A percentile compares a stretch with the other conserved stretches of the same genome.
Conservation (phyloP, 2,113 vertebrate species). For the Loxodonta africana region DNA sequence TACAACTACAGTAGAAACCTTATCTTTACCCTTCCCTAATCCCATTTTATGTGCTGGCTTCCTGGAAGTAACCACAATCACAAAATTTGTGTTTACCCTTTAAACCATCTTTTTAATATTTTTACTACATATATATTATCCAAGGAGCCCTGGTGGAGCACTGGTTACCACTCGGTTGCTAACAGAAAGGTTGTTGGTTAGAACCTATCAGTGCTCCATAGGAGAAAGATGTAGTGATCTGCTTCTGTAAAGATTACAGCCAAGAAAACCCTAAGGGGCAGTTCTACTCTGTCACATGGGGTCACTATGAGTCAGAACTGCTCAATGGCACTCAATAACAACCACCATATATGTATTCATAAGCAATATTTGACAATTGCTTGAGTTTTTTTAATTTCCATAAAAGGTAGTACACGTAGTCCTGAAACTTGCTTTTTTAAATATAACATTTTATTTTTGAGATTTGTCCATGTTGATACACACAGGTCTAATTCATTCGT, state of each 20-base stretch:
- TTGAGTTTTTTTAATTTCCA: not conserved
- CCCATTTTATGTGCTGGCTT: not conserved
- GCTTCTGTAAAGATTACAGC: too few species aligned
- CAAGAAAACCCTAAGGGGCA: too few species aligned
- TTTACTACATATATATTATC: not conserved
- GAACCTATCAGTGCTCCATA: not conserved
- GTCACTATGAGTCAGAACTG: too few species aligned
- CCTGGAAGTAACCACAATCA: not conserved
- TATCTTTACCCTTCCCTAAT: not conserved
- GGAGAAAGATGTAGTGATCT: not conserved
- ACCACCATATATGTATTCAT: not conserved
- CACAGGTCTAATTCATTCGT: not conserved
- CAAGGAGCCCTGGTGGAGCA: not conserved
- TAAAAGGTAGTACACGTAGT: not conserved
- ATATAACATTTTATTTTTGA: slow-evolving; percentile 12
- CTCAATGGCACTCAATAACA: too few species aligned
- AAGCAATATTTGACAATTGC: not conserved
- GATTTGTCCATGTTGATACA: not conserved
- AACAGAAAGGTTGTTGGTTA: not conserved
- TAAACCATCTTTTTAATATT: not conserved
- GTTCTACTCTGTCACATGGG: too few species aligned
- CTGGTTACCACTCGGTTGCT: not conserved
- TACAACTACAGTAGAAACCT: not conserved
- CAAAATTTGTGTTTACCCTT: not conserved
- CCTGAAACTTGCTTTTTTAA: slow-evolving; percentile 18